A percentile compares a stretch with the other conserved stretches of the same genome.
These are phyloP conservation scores for Sebastes umbrosus DNA, from an alignment of 2,797 vertebrate species.

Conservation along the genomic window DNA sequence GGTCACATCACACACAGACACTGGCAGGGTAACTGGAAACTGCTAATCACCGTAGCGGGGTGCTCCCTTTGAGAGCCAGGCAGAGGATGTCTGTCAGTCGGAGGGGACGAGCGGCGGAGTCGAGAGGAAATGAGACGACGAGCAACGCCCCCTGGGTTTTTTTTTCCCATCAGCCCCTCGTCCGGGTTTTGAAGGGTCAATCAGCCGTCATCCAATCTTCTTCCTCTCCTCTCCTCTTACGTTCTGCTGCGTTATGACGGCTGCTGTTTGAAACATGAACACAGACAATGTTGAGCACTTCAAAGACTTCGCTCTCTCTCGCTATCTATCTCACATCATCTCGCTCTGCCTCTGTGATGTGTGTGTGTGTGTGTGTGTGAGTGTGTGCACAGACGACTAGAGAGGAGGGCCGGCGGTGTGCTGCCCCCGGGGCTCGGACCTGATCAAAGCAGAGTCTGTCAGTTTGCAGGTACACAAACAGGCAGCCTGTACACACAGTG, in stretches of 20 bases:
- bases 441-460: constrained; percentile 76
- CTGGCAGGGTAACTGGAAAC: constrained; percentile 54
- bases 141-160: background rate
- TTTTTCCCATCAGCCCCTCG: constrained; percentile 2
- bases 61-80: constrained; percentile 54
- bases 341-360: constrained; percentile 44
- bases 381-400: constrained; percentile 20
- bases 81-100: constrained; percentile 42
- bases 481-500: constrained; percentile 47
- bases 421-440: constrained; percentile 60
- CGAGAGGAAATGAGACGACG: constrained; percentile 26
- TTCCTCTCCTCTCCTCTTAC: constrained; percentile 27
- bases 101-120: constrained; percentile 24
- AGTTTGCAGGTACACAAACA: constrained; percentile 71
- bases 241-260: constrained; percentile 20
- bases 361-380: constrained; percentile 26
- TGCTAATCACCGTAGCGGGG: constrained; percentile 71
- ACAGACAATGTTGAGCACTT: constrained; percentile 58
- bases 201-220: constrained; percentile 40
- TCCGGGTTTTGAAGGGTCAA: constrained; percentile 49
- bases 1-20: constrained; percentile 19
- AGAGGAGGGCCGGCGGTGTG: constrained; percentile 54
- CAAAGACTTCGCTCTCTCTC: constrained; percentile 46
- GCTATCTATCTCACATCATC: constrained; percentile 49
- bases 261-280: constrained; percentile 57